Conservation (phyloP, 1,140 invertebrate genomes). For the Brachionus angularis region DNA sequence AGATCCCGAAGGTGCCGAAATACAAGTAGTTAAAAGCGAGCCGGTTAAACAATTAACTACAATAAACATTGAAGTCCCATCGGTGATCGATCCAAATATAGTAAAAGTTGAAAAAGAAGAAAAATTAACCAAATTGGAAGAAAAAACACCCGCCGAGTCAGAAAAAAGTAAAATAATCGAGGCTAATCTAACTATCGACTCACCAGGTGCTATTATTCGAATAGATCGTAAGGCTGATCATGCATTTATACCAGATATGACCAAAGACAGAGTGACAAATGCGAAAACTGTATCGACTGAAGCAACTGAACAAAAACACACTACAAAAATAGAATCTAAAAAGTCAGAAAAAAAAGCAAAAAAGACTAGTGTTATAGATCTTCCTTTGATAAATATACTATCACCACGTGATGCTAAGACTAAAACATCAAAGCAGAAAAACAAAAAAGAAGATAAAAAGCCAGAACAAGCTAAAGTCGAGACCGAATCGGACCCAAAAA, state of each 20-base stretch:
- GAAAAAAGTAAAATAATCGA: neutral
- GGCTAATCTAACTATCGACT: neutral
- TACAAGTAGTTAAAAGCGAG: neutral
- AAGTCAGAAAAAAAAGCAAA: neutral
- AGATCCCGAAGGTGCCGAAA: neutral
- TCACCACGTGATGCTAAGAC: too few relatives aligned
- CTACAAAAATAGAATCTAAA: neutral
- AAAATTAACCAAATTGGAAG: neutral
- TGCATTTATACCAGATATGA: slow-evolving; percentile 16
- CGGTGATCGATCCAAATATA: neutral
- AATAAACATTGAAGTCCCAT: slow-evolving; percentile 23
- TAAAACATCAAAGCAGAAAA: too few relatives aligned
- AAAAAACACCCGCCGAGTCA: neutral
- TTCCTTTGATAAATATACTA: too few relatives aligned
- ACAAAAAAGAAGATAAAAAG: too few relatives aligned
- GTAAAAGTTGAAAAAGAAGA: neutral
- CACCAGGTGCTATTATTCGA: slow-evolving; percentile 28
- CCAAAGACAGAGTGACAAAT: neutral
- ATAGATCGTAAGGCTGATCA: slow-evolving; percentile 25
- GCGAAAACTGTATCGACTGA: neutral
- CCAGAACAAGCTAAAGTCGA: neutral
- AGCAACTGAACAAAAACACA: neutral
- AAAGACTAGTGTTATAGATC: too few relatives aligned
- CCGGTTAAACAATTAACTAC: neutral
- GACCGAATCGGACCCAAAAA: neutral